Base-by-base conservation (phyloP, 2,888 invertebrate genomes). In the Xanthorhoe designata region DNA sequence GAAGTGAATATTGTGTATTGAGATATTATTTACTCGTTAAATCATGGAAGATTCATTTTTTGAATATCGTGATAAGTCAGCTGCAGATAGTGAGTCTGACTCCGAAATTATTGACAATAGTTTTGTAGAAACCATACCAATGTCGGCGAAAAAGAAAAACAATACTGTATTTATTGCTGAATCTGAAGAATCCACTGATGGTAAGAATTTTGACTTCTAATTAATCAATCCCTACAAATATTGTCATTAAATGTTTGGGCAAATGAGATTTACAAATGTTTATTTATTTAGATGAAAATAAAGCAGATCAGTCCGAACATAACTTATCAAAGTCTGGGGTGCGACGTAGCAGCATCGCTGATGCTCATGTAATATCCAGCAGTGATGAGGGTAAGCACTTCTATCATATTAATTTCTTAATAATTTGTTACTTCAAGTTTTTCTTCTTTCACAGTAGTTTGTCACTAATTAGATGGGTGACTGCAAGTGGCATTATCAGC, bases 11-110 rank as follows among this genome's bases (percentile, higher is more conserved):
- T 45, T 29, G 15, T 3, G 0, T 42, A 15, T 19, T 42, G 35
- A 2, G 35, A 4, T 13, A 13, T 24, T 9, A 42, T 56, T 8
- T 13, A 47, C n/a, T 19, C 13, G 7, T 56, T 9, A 18, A 51
- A 81, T 61, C 59, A 92, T 91, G 91, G 91, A 92, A 53, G 87
- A 78, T 78, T 91, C 92, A 66, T 91, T 91, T 74, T 86, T 87
- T 78, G 90, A 92, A 79, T 91, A 90, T 75, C 91, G 90, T 71
- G 81, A 88, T 69, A 78, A 82, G 42, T 85, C 85, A 56, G 81
- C 72, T 61, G 80, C 68, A 15, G 78, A 79, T 55, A 87, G 83
- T 75, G 88, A 81, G 61, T 87, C 89, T 0, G 91, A 89, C 63
- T 71, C 80, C 1, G 92, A 90, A 78, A 72, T 89, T 78, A 90